A percentile compares a stretch with the other conserved stretches of the same genome.
Conservation (phyloP, 1,140 invertebrate genomes). For the Brachionus calyciflorus region DNA sequence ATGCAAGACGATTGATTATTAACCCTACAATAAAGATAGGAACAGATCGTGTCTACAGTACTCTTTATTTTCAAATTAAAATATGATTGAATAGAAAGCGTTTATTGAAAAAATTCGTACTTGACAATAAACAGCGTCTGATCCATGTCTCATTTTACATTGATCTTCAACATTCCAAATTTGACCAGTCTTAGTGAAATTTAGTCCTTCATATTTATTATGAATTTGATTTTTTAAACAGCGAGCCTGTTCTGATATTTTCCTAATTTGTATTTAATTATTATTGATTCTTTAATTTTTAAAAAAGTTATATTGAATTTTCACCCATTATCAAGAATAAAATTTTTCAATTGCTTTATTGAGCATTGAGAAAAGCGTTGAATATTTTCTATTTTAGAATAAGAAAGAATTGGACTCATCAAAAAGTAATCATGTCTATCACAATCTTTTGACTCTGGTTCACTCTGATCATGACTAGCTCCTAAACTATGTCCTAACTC, state of each 20-base stretch:
- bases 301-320: neutral
- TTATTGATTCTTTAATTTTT: no score
- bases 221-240: neutral
- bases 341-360: neutral
- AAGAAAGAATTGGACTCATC: slow-evolving; percentile 5
- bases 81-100: neutral
- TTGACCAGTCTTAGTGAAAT: neutral
- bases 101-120: neutral
- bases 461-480: slow-evolving; percentile 6
- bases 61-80: neutral
- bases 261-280: neutral
- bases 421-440: neutral
- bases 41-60: neutral
- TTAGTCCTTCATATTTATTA: neutral
- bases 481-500: neutral
- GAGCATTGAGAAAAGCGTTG: neutral
- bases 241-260: neutral
- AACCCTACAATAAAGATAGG: neutral
- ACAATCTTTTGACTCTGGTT: neutral
- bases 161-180: neutral
- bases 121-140: neutral
- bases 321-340: slow-evolving; percentile 6
- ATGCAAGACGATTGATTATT: neutral
- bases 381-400: neutral
- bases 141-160: neutral